Conservation (phyloP, 2,888 invertebrate genomes). For the Protonemura montana region DNA sequence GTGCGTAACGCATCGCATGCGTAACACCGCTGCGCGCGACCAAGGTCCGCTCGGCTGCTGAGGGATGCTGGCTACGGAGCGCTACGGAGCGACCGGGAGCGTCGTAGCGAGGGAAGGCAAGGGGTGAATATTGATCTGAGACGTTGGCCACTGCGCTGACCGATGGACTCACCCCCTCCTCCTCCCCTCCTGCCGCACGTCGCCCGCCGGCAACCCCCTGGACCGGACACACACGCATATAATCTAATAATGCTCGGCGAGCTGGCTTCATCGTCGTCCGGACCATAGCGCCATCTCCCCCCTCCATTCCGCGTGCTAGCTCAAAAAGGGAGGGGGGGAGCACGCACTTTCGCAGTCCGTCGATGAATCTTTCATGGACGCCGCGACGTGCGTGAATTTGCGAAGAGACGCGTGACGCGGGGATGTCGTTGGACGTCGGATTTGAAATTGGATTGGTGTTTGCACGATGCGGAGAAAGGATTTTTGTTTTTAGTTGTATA, state of each 20-base stretch:
- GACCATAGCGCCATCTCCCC: background rate
- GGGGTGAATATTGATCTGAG: conserved; percentile 9
- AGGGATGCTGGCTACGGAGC: background rate
- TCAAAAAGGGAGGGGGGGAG: background rate
- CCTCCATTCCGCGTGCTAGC: too few species aligned
- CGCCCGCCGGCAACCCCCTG: background rate
- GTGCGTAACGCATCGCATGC: background rate
- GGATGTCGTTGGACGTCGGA: background rate
- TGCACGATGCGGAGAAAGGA: background rate
- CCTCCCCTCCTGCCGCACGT: background rate
- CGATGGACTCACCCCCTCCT: background rate
- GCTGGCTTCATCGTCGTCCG: conserved; percentile 1
- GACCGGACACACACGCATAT: conserved; percentile 18
- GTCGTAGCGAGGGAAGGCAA: background rate
- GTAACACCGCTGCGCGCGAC: background rate
- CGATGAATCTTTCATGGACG: conserved; percentile 7
- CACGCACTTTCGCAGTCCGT: background rate
- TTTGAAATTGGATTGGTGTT: background rate
- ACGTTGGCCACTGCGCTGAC: background rate
- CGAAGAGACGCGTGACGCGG: background rate
- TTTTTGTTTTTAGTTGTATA: background rate
- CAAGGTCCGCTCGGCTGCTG: too few species aligned
- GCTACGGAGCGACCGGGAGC: background rate
- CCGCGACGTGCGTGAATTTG: background rate
- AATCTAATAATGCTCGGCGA: conserved; percentile 28